Evolutionary conservation across 2,888 invertebrate genomes (phyloP).

Genomic region (Stegana nigrithorax): DNA sequence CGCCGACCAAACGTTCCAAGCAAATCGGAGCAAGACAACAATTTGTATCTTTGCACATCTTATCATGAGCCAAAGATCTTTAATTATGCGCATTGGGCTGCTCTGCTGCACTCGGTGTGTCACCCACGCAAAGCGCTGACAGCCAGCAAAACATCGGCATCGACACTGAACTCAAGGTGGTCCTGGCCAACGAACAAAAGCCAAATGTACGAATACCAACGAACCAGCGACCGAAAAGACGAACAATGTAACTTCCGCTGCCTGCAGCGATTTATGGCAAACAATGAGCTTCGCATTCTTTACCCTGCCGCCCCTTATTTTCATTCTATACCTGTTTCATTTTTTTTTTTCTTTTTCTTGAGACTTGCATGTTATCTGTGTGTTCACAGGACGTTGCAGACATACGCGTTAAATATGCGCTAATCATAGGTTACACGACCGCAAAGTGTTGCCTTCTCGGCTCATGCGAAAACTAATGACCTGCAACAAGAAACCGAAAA

Average conservation of each 20-base stretch:
- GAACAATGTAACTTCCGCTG: constrained; percentile 11
- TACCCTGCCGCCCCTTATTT: too few relatives aligned
- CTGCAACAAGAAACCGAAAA: too few relatives aligned
- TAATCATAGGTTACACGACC: neutral
- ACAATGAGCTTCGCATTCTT: too few relatives aligned
- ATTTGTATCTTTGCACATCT: constrained; percentile 1
- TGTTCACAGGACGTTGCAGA: too few relatives aligned
- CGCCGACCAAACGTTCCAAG: neutral
- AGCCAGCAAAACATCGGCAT: too few relatives aligned
- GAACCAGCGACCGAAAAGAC: neutral
- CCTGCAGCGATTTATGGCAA: neutral
- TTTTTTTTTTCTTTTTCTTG: too few relatives aligned
- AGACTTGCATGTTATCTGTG: too few relatives aligned
- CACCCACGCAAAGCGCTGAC: too few relatives aligned
- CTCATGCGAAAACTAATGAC: too few relatives aligned
- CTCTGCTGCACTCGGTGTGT: too few relatives aligned
- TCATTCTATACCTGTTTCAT: too few relatives aligned
- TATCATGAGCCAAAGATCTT: neutral
- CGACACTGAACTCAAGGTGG: constrained; percentile 2
- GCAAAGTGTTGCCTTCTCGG: too few relatives aligned
- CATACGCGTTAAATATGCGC: neutral
- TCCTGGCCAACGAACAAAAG: neutral
- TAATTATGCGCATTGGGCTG: constrained; percentile 4
- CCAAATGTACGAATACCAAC: neutral
- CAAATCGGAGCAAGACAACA: neutral